Percentiles rank a stretch among this genome's conserved stretches.
Conservation (phyloP, 2,113 vertebrate species). For the Dromiciops gliroides region DNA sequence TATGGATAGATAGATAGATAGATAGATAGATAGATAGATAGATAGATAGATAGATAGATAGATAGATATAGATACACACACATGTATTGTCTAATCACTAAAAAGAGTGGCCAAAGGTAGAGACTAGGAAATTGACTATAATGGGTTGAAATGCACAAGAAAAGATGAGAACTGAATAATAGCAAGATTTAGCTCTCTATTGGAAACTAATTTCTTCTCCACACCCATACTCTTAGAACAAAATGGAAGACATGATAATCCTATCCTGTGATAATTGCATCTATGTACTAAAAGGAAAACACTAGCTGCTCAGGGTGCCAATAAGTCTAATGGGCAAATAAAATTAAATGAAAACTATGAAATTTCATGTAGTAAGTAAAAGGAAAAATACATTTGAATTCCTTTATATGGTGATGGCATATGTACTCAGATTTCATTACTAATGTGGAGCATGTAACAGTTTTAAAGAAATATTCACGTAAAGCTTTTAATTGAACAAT, state of each 20-base stretch:
- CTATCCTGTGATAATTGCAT: not conserved
- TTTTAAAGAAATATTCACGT: constrained; percentile 17
- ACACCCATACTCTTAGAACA: not conserved
- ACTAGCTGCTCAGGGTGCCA: not conserved
- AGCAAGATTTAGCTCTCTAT: not conserved
- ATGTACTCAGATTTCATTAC: too few relatives aligned
- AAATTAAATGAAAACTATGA: not conserved
- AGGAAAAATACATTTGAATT: not conserved
- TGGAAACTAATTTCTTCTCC: too few relatives aligned
- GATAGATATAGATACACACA: too few relatives aligned
- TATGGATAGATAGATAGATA: too few relatives aligned
- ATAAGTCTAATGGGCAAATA: not conserved
- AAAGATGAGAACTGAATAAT: not conserved
- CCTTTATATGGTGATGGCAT: not conserved
- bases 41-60: too few relatives aligned
- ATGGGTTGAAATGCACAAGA: not conserved
- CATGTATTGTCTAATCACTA: not conserved
- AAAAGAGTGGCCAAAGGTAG: not conserved
- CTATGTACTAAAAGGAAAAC: not conserved
- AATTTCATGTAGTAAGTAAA: constrained; percentile 17
- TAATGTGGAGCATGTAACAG: constrained; percentile 9
- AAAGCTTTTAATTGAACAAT: not conserved
- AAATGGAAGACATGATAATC: not conserved
- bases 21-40: too few relatives aligned
- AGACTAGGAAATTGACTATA: not conserved